Evolutionary conservation across 2,113 vertebrate species (phyloP).

Genomic region (Anas platyrhynchos): DNA sequence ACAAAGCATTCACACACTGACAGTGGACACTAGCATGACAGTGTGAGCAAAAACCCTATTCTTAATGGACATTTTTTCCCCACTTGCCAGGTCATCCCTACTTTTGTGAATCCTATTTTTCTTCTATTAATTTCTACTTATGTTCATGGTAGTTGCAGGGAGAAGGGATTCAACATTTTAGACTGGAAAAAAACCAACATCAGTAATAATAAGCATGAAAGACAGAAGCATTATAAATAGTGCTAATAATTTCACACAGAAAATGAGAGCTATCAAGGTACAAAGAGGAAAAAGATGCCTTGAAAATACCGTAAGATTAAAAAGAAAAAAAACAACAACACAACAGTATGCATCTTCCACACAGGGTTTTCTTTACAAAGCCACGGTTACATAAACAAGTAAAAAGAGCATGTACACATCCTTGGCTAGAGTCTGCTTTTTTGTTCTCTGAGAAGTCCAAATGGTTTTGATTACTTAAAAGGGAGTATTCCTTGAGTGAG

Average conservation of each 20-base stretch:
- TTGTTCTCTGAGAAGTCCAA: not conserved
- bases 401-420: not conserved
- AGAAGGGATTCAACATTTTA: not conserved
- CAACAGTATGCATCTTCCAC: not conserved
- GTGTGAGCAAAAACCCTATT: not conserved
- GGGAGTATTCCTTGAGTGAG: not conserved
- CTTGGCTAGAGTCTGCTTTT: not conserved
- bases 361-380: not conserved
- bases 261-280: not conserved
- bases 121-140: slow-evolving; percentile 30
- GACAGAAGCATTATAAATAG: not conserved
- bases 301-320: not conserved
- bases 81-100: not conserved
- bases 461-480: not conserved
- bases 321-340: not conserved
- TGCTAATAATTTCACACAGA: not conserved
- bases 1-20: slow-evolving; percentile 25
- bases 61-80: slow-evolving; percentile 20
- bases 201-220: not conserved
- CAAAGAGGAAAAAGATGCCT: not conserved
- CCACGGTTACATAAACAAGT: not conserved
- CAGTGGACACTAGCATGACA: not conserved
- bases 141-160: not conserved
- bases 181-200: not conserved
- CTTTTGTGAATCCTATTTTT: not conserved